These are phyloP conservation scores for Papilio elwesi DNA, from an alignment of 2,888 invertebrate species.

Conservation along the genomic window DNA sequence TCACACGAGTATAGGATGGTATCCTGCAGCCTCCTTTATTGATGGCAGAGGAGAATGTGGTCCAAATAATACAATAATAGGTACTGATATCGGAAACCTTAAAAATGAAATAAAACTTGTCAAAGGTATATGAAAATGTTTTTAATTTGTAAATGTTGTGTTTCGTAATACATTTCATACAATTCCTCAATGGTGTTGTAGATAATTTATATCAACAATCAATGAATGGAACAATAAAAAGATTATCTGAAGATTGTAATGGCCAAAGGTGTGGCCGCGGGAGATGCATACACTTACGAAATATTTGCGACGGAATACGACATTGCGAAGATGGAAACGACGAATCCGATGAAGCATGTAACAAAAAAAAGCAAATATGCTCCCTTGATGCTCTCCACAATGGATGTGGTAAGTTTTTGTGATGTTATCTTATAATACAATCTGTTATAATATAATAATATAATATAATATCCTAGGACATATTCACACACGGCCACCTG, in stretches of 20 bases:
- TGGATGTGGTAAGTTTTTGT: conserved; percentile 67
- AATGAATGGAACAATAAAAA: conserved; percentile 23
- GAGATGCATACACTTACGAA: conserved; percentile 83
- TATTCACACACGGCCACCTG: no score
- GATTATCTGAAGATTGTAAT: conserved; percentile 71
- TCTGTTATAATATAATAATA: neutral
- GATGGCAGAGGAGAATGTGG: conserved; percentile 85
- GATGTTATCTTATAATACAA: no score
- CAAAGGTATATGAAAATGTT: conserved; percentile 75
- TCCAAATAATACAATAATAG: conserved; percentile 68
- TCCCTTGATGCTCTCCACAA: conserved; percentile 59
- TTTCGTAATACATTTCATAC: conserved; percentile 42
- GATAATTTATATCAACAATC: conserved; percentile 43
- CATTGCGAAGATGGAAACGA: conserved; percentile 89
- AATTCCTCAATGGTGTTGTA: conserved; percentile 40
- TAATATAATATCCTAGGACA: no score
- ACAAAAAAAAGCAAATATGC: conserved; percentile 61
- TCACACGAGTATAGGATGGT: conserved; percentile 87
- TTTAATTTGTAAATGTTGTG: neutral
- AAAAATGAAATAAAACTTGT: conserved; percentile 77
- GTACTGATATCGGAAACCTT: conserved; percentile 82
- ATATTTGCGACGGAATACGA: conserved; percentile 87
- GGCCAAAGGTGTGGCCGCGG: conserved; percentile 88
- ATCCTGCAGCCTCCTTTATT: conserved; percentile 87
- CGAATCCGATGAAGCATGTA: conserved; percentile 82